Evolutionary conservation across 2,888 invertebrate genomes (phyloP).

Genomic region (Antheraea assamensis): DNA sequence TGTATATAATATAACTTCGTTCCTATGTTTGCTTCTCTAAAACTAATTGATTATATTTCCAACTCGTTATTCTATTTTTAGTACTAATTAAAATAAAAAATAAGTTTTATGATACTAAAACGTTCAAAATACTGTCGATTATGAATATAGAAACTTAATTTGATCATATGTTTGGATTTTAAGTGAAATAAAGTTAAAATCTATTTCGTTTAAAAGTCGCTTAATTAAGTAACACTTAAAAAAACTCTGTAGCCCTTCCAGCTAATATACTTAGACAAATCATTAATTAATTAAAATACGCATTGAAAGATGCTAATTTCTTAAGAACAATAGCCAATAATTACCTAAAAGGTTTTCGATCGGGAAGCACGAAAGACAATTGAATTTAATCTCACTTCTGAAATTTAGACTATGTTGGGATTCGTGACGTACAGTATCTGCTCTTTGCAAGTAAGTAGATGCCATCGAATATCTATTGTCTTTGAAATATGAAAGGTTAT

Average conservation of each 20-base stretch:
- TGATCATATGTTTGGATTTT: too few species aligned
- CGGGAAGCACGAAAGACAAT: conserved; percentile 30
- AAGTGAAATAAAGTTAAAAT: background rate
- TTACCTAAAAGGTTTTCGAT: conserved; percentile 40
- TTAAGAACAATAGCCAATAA: conserved; percentile 37
- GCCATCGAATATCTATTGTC: background rate
- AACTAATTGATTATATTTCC: too few species aligned
- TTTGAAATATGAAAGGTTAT: background rate
- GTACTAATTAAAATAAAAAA: too few species aligned
- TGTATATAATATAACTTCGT: too few species aligned
- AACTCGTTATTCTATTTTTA: too few species aligned
- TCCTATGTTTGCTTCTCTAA: too few species aligned
- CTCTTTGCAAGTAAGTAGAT: background rate
- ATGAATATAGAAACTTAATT: too few species aligned
- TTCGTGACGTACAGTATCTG: background rate
- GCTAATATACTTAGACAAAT: background rate
- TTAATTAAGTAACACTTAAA: background rate
- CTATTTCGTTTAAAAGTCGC: background rate
- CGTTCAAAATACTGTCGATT: too few species aligned
- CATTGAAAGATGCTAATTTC: conserved; percentile 30
- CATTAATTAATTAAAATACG: conserved; percentile 35
- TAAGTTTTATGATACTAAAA: too few species aligned
- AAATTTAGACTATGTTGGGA: conserved; percentile 17
- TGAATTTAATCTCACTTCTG: conserved; percentile 23
- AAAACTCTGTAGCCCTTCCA: background rate